These are phyloP conservation scores for Sarcophilus harrisii DNA, from an alignment of 2,797 vertebrate species.

Conservation along the genomic window DNA sequence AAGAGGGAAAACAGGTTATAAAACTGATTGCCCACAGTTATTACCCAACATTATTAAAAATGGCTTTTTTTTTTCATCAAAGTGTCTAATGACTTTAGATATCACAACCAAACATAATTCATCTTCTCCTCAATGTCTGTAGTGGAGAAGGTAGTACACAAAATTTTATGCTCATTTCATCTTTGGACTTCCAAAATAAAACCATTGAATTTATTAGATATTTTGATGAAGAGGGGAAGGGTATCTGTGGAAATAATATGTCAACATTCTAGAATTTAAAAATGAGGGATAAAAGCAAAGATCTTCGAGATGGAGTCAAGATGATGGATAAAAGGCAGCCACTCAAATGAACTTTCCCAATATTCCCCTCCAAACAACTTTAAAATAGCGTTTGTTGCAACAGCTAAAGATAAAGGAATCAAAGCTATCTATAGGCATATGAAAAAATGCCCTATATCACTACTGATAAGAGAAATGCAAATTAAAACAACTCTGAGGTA, in stretches of 20 bases:
- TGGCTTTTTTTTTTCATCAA: neutral
- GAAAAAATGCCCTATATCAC: neutral
- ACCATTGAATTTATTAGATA: neutral
- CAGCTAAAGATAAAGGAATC: neutral
- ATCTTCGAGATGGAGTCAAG: neutral
- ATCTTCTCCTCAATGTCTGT: neutral
- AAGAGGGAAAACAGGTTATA: neutral
- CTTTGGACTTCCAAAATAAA: neutral
- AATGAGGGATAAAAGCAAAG: neutral
- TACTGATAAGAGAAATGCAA: neutral
- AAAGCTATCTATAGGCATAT: neutral
- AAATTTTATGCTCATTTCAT: neutral
- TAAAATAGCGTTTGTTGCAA: neutral
- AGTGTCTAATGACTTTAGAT: neutral
- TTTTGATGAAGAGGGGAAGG: neutral
- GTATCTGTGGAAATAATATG: neutral
- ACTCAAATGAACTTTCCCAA: neutral
- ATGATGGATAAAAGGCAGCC: neutral
- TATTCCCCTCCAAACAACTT: neutral
- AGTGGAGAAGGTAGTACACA: neutral
- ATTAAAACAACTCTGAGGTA: neutral
- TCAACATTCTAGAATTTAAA: neutral
- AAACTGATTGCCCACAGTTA: neutral
- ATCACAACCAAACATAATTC: neutral
- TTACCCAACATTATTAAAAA: neutral